phyloP scores from a whole-genome alignment of 2,113 vertebrate species.

The Hylia prasina region DNA sequence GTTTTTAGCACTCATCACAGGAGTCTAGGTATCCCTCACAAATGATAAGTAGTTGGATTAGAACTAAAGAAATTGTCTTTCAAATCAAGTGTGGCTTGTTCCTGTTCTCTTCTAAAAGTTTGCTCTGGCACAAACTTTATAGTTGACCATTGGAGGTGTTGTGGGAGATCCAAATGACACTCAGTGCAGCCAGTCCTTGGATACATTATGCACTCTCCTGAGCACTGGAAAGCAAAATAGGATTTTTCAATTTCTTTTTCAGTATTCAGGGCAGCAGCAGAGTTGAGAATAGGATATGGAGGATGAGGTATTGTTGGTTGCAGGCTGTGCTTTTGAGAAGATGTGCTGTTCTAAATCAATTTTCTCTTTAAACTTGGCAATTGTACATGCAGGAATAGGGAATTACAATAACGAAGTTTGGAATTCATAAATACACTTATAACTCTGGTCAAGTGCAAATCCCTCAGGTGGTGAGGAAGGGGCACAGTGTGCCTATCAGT shows the following conservation, averaged over 20 bases:
- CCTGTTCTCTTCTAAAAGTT: background rate
- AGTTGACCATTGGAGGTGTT: background rate
- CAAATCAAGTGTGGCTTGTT: background rate
- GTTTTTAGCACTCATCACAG: background rate
- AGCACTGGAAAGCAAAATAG: background rate
- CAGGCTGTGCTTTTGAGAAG: background rate
- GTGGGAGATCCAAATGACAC: background rate
- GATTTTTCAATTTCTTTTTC: background rate
- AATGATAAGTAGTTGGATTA: background rate
- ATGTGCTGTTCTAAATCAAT: background rate
- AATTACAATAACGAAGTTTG: background rate
- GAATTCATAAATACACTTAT: background rate
- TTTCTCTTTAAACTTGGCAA: background rate
- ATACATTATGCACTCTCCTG: background rate
- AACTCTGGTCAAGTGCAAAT: background rate
- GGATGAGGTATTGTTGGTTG: background rate
- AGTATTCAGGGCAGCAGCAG: background rate
- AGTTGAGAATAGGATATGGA: background rate
- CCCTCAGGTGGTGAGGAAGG: background rate
- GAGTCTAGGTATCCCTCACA: background rate
- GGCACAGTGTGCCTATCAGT: background rate
- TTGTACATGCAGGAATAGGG: background rate
- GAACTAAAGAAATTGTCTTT: background rate
- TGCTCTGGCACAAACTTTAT: background rate
- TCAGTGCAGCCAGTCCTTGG: background rate